A percentile compares a stretch with the other conserved stretches of the same genome.
phyloP scores from a whole-genome alignment of 2,113 vertebrate species.

The Brachypodius melanocephalos region DNA sequence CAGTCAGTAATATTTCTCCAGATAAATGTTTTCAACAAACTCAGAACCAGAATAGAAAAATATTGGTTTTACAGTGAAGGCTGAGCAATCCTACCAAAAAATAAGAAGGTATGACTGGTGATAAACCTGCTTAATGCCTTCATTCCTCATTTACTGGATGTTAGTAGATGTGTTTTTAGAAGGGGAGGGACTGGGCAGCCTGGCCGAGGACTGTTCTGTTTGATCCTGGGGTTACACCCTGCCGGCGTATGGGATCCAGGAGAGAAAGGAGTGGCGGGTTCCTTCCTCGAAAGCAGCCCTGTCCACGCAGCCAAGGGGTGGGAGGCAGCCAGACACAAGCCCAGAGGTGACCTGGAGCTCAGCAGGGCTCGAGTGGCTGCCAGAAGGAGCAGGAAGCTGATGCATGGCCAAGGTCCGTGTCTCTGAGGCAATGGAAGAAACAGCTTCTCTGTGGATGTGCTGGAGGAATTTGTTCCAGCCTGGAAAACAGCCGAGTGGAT shows the following conservation, averaged over 20 bases:
- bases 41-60: neutral
- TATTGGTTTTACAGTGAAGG: neutral
- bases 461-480: neutral
- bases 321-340: rapidly evolving
- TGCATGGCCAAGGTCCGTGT: neutral
- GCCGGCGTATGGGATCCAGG: rapidly evolving
- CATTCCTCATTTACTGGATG: neutral
- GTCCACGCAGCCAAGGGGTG: rapidly evolving
- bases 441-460: neutral
- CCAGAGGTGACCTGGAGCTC: neutral
- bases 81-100: neutral
- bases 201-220: neutral
- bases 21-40: neutral
- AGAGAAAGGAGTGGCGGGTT: rapidly evolving
- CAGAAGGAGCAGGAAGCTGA: neutral
- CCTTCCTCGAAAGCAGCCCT: neutral
- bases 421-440: neutral
- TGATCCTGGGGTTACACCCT: neutral
- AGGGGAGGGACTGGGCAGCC: neutral
- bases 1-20: neutral
- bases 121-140: neutral
- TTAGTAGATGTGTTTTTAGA: neutral
- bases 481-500: rapidly evolving
- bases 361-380: neutral
- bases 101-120: neutral